phyloP scores from a whole-genome alignment of 2,797 vertebrate species.

The Astyanax mexicanus region DNA sequence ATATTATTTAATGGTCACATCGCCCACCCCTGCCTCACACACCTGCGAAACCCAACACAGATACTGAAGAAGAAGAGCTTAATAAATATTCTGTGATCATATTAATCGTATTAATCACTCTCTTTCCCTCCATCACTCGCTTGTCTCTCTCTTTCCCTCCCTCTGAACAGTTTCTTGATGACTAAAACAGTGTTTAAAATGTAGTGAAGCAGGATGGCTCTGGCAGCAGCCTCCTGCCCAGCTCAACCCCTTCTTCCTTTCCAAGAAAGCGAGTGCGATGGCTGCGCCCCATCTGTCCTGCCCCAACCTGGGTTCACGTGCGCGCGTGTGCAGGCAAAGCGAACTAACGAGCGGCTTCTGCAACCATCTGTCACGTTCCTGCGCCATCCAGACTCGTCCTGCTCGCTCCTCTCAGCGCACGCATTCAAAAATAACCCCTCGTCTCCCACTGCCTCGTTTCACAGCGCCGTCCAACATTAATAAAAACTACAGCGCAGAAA shows the following conservation, averaged over 20 bases:
- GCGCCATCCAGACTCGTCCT: conserved; percentile 53
- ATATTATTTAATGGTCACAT: no score
- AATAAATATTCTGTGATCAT: no score
- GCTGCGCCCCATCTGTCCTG: conserved; percentile 80
- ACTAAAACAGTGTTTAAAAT: conserved; percentile 83
- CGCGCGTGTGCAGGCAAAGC: conserved; percentile 72
- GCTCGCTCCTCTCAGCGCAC: conserved; percentile 41
- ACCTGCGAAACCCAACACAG: no score
- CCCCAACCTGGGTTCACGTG: conserved; percentile 81
- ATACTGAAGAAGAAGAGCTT: no score
- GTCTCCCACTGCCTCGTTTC: conserved; percentile 26
- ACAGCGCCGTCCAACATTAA: background rate
- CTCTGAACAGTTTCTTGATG: conserved; percentile 69
- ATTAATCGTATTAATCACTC: conserved; percentile 34
- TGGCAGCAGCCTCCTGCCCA: conserved; percentile 75
- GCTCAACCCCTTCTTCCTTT: conserved; percentile 73
- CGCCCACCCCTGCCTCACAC: no score
- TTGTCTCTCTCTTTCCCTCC: conserved; percentile 1
- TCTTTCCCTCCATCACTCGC: background rate
- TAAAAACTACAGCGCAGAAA: conserved; percentile 2
- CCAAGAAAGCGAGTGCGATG: conserved; percentile 70
- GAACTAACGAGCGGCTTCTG: conserved; percentile 79
- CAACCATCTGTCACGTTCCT: conserved; percentile 82
- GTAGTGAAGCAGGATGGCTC: conserved; percentile 74
- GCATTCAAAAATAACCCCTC: conserved; percentile 52